These are phyloP conservation scores for Taeniopygia guttata DNA, from an alignment of 2,797 vertebrate species.

Conservation along the genomic window DNA sequence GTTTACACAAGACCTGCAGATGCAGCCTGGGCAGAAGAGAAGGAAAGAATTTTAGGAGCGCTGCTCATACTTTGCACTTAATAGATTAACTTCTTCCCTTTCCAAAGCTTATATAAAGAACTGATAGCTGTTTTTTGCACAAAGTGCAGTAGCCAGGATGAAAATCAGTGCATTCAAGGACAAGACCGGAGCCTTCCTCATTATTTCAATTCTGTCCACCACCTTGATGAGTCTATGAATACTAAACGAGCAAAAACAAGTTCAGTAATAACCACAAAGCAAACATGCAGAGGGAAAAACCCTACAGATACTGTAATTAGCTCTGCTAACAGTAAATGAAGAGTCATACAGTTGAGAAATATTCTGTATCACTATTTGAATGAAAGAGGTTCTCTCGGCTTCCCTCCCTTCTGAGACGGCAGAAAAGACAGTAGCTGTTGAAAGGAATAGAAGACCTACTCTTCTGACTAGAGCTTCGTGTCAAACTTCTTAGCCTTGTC, in stretches of 20 bases:
- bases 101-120: background rate
- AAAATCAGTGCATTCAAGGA: background rate
- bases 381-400: background rate
- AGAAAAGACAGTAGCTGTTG: background rate
- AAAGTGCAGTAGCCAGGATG: background rate
- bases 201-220: slow-evolving; percentile 5
- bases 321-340: slow-evolving; percentile 12
- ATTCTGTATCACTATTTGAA: background rate
- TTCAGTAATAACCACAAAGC: slow-evolving; percentile 5
- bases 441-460: slow-evolving; percentile 9
- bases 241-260: slow-evolving; percentile 14
- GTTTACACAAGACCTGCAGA: slow-evolving; percentile 33
- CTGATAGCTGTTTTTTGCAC: background rate
- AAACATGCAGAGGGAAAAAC: slow-evolving; percentile 1
- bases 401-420: background rate
- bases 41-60: slow-evolving; percentile 47
- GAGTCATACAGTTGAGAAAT: background rate
- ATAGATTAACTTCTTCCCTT: background rate
- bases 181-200: slow-evolving; percentile 9
- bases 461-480: accelerated
- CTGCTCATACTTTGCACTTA: background rate
- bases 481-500: background rate
- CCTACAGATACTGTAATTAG: background rate
- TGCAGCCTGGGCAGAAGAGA: slow-evolving; percentile 55
- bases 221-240: background rate